phyloP scores from a whole-genome alignment of 2,888 invertebrate genomes.

The Neoitamus cyanurus region DNA sequence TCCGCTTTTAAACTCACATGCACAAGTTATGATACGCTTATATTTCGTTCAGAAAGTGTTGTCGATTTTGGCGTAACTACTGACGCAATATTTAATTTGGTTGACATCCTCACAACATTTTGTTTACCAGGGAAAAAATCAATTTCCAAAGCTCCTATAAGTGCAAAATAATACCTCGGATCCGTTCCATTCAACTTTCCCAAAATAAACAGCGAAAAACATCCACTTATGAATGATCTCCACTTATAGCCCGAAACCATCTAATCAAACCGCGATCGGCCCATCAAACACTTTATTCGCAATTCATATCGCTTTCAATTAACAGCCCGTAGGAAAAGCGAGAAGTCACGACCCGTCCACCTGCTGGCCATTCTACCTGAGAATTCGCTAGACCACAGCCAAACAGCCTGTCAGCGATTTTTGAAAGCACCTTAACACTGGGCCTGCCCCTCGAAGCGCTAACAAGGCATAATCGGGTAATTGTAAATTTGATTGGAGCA shows the following conservation, averaged over 20 bases:
- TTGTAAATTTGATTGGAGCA: constrained; percentile 1
- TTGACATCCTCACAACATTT: too few species aligned
- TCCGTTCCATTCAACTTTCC: neutral
- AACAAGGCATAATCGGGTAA: constrained; percentile 15
- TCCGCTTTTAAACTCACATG: too few species aligned
- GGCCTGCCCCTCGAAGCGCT: neutral
- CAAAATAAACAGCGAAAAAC: neutral
- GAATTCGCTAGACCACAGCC: neutral
- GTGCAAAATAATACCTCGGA: neutral
- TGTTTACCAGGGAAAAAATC: too few species aligned
- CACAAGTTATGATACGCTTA: too few species aligned
- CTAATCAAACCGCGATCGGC: neutral
- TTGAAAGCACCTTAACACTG: neutral
- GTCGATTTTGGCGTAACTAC: too few species aligned
- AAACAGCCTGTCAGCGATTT: neutral
- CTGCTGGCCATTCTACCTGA: neutral
- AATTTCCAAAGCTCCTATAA: neutral
- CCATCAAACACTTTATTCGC: constrained; percentile 8
- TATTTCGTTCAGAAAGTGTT: too few species aligned
- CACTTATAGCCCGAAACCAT: neutral
- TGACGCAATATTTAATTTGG: too few species aligned
- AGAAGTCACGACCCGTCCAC: neutral
- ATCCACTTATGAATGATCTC: neutral
- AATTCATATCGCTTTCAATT: constrained; percentile 17
- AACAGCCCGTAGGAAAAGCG: neutral